phyloP scores from a whole-genome alignment of 30 jellyfish, hydroid and myxozoan species.

The Aurelia sp. region DNA sequence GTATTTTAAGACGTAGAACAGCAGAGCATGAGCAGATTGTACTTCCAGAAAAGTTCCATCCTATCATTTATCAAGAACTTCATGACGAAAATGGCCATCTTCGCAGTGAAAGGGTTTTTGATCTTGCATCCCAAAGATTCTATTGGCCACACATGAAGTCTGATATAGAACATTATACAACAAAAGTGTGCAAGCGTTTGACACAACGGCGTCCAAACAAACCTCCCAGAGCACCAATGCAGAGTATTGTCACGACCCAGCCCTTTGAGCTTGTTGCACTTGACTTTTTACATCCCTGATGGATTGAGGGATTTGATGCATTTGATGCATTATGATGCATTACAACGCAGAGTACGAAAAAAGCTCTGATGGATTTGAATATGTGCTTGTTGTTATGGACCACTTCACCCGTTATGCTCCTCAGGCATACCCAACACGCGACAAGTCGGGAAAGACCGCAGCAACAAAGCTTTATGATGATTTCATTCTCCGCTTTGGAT shows the following conservation, averaged over 20 bases:
- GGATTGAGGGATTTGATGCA: no score
- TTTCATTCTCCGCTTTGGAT: no score
- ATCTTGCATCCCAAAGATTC: constrained; percentile 11
- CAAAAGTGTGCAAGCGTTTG: constrained; percentile 6
- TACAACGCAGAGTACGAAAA: no score
- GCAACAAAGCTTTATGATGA: no score
- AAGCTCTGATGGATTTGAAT: no score
- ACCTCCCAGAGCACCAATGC: constrained; percentile 5
- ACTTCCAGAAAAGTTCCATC: constrained; percentile 15
- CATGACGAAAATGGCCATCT: constrained; percentile 54
- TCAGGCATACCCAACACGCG: no score
- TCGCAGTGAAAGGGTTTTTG: constrained; percentile 31
- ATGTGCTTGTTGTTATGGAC: no score
- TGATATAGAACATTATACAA: constrained; percentile 16
- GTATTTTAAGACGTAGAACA: constrained; percentile 6
- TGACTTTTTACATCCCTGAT: neutral
- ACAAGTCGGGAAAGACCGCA: no score
- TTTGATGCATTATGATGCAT: no score
- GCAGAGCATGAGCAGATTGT: constrained; percentile 11
- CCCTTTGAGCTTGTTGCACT: constrained; percentile 30
- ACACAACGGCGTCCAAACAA: constrained; percentile 10
- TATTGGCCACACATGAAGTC: constrained; percentile 50
- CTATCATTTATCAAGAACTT: constrained; percentile 10
- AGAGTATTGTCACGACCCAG: constrained; percentile 8
- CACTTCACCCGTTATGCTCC: no score